Evolutionary conservation across 2,888 invertebrate species (phyloP), one percentile per base, ranked within the genome.

Genomic region (Zonitis immaculata): DNA sequence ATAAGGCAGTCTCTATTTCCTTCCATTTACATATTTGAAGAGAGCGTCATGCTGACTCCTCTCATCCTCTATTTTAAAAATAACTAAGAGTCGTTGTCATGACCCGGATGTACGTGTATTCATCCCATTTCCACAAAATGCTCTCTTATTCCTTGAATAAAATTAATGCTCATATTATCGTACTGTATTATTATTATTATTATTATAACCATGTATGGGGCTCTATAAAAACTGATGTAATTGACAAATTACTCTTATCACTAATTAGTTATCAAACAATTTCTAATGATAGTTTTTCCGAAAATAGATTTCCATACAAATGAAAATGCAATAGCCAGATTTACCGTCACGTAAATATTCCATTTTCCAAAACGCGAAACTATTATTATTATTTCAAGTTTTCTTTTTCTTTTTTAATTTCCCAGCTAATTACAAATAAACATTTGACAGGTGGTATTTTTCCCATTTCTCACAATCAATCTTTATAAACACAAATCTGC

Each of bases 381-480:
- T 26, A n/a, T n/a, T n/a, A n/a, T 26, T 26, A 22, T 4, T 26
- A 8, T 26, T 26, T n/a, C n/a, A n/a, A n/a, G n/a, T n/a, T n/a
- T n/a, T n/a, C n/a, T n/a, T n/a, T n/a, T n/a, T n/a, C n/a, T n/a
- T n/a, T n/a, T n/a, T n/a, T n/a, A n/a, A n/a, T n/a, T n/a, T 30
- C 4, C 14, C 6, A 45, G 9, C 44, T 16, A 35, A 48, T 52
- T 27, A 48, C 48, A 52, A 53, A 26, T 25, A 32, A 20, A 42
- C 42, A 49, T 42, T n/a, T 45, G 44, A 32, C 54, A 54, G 54
- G 45, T 54, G 54, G 44, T 35, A 26, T 22, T 20, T 47, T 54
- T 54, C 54, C 25, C 54, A 44, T 48, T 45, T 39, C n/a, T n/a
- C n/a, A n/a, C n/a, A n/a, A n/a, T n/a, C n/a, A n/a, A n/a, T n/a